Conservation (phyloP, 1,140 invertebrate species). For the Atopsyche davidsoni region DNA sequence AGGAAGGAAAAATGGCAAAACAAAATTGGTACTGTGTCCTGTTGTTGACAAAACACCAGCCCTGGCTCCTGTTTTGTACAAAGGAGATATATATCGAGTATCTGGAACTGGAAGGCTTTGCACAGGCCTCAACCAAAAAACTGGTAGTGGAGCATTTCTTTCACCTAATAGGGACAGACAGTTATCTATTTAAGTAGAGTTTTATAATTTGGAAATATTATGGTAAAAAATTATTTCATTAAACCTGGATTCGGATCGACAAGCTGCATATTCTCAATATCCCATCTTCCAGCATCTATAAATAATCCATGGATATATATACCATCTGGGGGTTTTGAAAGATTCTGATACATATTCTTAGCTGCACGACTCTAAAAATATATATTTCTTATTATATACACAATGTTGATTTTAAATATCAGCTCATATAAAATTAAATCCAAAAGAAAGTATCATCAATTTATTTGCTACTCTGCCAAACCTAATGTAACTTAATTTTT, state of each 20-base stretch:
- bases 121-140: conserved; percentile 66
- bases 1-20: conserved; percentile 70
- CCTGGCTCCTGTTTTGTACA: conserved; percentile 81
- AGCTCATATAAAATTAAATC: too few species aligned
- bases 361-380: too few species aligned
- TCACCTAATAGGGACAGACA: conserved; percentile 51
- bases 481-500: too few species aligned
- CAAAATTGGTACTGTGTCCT: conserved; percentile 85
- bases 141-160: conserved; percentile 70
- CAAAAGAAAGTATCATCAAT: too few species aligned
- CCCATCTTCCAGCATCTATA: conserved; percentile 81
- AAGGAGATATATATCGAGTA: conserved; percentile 64
- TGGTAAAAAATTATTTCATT: too few species aligned
- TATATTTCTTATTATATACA: too few species aligned
- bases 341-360: conserved; percentile 48
- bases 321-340: conserved; percentile 62
- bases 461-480: too few species aligned
- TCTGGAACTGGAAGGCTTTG: conserved; percentile 54
- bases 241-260: conserved; percentile 68
- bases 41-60: conserved; percentile 81
- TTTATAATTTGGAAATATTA: neutral
- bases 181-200: too few species aligned
- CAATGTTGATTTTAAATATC: too few species aligned
- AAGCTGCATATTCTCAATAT: conserved; percentile 55
- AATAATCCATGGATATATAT: conserved; percentile 81